phyloP scores from a whole-genome alignment of 2,888 invertebrate species.

The Synergus laeviventris region DNA sequence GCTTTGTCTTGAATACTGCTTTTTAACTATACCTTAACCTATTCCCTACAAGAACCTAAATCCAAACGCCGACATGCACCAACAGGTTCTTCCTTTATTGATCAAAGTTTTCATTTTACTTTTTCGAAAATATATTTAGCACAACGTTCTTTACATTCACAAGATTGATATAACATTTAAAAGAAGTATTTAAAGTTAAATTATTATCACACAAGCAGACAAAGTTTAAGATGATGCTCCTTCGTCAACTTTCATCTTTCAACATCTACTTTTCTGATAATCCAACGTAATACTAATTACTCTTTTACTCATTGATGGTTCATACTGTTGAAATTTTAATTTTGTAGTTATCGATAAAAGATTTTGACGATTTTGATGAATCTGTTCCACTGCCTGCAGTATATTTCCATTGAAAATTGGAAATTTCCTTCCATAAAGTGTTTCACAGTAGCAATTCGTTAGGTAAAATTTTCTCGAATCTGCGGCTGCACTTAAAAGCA shows the following conservation, averaged over 20 bases:
- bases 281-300: neutral
- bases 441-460: neutral
- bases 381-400: neutral
- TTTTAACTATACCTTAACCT: conserved; percentile 41
- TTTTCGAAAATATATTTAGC: neutral
- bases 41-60: neutral
- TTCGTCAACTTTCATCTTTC: neutral
- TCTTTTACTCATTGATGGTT: neutral
- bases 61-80: neutral
- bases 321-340: neutral
- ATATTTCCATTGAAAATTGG: neutral
- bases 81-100: neutral
- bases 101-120: too few species aligned
- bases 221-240: too few species aligned
- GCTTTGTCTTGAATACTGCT: conserved; percentile 50
- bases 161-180: neutral
- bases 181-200: neutral
- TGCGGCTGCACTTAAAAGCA: neutral
- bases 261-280: neutral
- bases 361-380: neutral
- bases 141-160: neutral
- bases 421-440: neutral
- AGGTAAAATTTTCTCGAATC: neutral
- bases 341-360: neutral
- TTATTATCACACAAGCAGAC: neutral